A percentile compares a stretch with the other conserved stretches of the same genome.
These are phyloP conservation scores for Gymnothorax javanicus DNA, from an alignment of 2,797 vertebrate species.

Conservation along the genomic window DNA sequence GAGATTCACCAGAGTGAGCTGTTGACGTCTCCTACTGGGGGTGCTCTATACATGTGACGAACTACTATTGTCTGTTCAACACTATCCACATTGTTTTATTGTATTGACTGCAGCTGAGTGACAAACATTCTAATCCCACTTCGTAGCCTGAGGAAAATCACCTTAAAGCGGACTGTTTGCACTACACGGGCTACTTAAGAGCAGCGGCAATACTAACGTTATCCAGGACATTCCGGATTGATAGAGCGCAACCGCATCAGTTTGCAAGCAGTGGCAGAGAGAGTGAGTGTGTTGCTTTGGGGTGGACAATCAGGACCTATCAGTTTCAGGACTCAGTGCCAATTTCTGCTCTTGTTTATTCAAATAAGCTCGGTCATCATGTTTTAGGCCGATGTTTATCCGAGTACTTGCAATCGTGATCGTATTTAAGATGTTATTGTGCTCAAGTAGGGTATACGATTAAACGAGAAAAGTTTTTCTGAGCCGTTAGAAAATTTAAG, in stretches of 20 bases:
- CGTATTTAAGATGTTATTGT: too few relatives aligned
- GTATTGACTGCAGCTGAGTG: conserved; percentile 57
- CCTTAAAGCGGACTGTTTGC: conserved; percentile 8
- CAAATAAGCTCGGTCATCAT: too few relatives aligned
- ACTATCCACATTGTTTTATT: conserved; percentile 48
- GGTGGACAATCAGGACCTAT: too few relatives aligned
- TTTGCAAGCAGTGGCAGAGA: neutral
- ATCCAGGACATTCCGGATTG: neutral
- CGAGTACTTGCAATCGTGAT: too few relatives aligned
- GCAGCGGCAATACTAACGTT: conserved; percentile 10
- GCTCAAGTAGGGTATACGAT: too few relatives aligned
- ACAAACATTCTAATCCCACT: conserved; percentile 58
- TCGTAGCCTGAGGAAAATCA: conserved; percentile 47
- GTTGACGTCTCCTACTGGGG: conserved; percentile 50
- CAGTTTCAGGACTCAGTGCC: too few relatives aligned
- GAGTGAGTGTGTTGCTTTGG: too few relatives aligned
- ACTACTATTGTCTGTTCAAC: conserved; percentile 57
- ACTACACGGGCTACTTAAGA: neutral
- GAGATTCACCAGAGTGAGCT: conserved; percentile 56
- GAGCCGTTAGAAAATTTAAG: too few relatives aligned
- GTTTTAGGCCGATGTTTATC: too few relatives aligned
- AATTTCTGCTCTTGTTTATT: too few relatives aligned
- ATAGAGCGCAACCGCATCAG: neutral
- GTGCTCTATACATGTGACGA: conserved; percentile 66
- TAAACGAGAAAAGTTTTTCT: too few relatives aligned